phyloP scores from a whole-genome alignment of 2,888 invertebrate species.

The Protonemura montana region DNA sequence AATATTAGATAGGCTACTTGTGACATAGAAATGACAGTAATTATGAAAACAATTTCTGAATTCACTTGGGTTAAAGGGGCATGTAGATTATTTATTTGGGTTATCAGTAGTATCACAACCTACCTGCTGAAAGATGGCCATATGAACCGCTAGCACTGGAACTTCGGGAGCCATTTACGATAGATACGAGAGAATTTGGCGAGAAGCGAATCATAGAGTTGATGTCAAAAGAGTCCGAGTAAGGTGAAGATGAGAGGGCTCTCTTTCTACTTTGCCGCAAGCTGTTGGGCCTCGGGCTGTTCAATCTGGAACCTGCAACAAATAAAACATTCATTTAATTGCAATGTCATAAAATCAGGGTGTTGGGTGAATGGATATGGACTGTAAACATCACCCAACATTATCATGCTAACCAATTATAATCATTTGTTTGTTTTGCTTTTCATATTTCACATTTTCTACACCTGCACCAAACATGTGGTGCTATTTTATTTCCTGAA shows the following conservation, averaged over 20 bases:
- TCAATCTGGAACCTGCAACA: conserved; percentile 68
- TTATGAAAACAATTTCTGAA: too few species aligned
- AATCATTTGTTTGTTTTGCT: too few species aligned
- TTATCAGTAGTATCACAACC: background rate
- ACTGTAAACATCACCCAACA: too few species aligned
- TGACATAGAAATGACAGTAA: too few species aligned
- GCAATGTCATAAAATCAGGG: background rate
- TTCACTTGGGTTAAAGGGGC: too few species aligned
- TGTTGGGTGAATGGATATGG: background rate
- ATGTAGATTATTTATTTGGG: too few species aligned
- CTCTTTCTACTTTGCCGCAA: conserved; percentile 82
- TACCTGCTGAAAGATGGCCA: conserved; percentile 94
- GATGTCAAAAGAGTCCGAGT: conserved; percentile 94
- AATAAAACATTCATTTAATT: conserved; percentile 16
- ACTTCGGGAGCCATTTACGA: conserved; percentile 83
- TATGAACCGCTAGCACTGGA: conserved; percentile 94
- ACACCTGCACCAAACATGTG: too few species aligned
- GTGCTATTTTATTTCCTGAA: too few species aligned
- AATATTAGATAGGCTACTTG: too few species aligned
- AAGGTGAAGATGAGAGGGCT: conserved; percentile 92
- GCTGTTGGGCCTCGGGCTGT: conserved; percentile 69
- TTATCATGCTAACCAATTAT: too few species aligned
- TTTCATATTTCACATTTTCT: too few species aligned
- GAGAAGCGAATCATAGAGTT: conserved; percentile 96
- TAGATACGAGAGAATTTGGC: conserved; percentile 86